A percentile compares a stretch with the other conserved stretches of the same genome.
Conservation (phyloP, 2,888 invertebrate species). For the Erpobdella octoculata region DNA sequence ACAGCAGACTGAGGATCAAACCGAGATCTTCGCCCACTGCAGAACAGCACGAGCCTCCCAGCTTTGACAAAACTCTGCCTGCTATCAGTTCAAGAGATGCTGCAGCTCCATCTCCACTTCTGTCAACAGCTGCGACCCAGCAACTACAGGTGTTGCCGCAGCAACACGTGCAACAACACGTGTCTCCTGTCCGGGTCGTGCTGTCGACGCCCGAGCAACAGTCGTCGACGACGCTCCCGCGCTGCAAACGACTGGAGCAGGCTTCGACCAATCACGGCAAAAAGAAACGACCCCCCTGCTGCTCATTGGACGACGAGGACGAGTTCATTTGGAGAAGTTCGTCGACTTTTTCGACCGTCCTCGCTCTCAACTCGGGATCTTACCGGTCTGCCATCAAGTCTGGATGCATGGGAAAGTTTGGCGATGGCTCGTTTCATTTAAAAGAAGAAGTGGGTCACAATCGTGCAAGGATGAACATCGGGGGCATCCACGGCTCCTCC, state of each 20-base stretch:
- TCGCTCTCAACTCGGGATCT: constrained; percentile 25
- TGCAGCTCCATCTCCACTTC: neutral
- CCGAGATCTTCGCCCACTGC: neutral
- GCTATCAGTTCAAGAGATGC: neutral
- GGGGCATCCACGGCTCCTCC: neutral
- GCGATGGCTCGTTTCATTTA: constrained; percentile 7
- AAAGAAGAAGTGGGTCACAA: neutral
- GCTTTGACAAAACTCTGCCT: constrained; percentile 6
- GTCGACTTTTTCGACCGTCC: constrained; percentile 24
- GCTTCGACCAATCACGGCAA: constrained; percentile 6
- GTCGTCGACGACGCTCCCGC: neutral
- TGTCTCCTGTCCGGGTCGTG: neutral
- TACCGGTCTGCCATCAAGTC: constrained; percentile 26
- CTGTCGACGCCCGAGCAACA: neutral
- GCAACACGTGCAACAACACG: neutral
- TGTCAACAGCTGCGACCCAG: neutral
- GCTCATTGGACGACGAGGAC: constrained; percentile 25
- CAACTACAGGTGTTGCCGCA: constrained; percentile 3
- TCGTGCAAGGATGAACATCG: too few relatives aligned
- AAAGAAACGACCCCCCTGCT: constrained; percentile 17
- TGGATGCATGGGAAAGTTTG: constrained; percentile 18
- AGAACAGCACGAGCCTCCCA: neutral
- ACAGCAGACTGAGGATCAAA: constrained; percentile 21
- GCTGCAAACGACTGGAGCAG: neutral
- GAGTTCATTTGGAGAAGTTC: constrained; percentile 28